phyloP scores from a whole-genome alignment of 2,113 vertebrate genomes.

The Blennius ocellaris region DNA sequence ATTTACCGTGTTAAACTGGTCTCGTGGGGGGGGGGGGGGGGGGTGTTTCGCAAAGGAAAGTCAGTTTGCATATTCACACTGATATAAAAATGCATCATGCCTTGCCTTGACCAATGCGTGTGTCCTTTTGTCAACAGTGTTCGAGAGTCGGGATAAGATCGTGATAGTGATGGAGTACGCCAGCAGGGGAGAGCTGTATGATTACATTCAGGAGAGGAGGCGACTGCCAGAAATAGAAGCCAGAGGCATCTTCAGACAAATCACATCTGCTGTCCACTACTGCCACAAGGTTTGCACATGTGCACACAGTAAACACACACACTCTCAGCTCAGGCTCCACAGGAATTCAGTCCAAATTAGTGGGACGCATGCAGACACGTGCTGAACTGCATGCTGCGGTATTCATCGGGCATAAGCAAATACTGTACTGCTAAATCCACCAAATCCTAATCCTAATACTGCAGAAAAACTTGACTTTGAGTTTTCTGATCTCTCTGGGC shows the following conservation, averaged over 20 bases:
- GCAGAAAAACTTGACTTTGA: slow-evolving; percentile 71
- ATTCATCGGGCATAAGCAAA: slow-evolving; percentile 46
- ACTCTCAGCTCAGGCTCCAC: neutral
- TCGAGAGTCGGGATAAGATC: slow-evolving; percentile 86
- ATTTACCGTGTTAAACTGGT: neutral
- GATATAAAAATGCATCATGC: too few relatives aligned
- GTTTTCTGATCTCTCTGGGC: slow-evolving; percentile 66
- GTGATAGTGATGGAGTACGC: slow-evolving; percentile 88
- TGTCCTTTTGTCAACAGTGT: slow-evolving; percentile 75
- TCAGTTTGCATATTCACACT: neutral
- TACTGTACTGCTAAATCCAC: slow-evolving; percentile 55
- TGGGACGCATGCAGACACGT: slow-evolving; percentile 29
- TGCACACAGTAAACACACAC: neutral
- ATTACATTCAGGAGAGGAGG: slow-evolving; percentile 82
- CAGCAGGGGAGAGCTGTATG: slow-evolving; percentile 85
- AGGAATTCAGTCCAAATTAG: slow-evolving; percentile 30
- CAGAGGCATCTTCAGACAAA: slow-evolving; percentile 85
- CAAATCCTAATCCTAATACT: slow-evolving; percentile 73
- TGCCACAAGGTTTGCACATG: slow-evolving; percentile 81
- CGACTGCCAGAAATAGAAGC: slow-evolving; percentile 82
- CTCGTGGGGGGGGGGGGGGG: too few relatives aligned
- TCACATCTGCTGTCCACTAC: slow-evolving; percentile 85
- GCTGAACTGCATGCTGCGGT: slow-evolving; percentile 14
- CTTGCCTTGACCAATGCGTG: neutral
- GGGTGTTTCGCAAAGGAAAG: neutral